A percentile compares a stretch with the other conserved stretches of the same genome.
phyloP scores from a whole-genome alignment of 2,113 vertebrate genomes.

The Glaucomys volans region DNA sequence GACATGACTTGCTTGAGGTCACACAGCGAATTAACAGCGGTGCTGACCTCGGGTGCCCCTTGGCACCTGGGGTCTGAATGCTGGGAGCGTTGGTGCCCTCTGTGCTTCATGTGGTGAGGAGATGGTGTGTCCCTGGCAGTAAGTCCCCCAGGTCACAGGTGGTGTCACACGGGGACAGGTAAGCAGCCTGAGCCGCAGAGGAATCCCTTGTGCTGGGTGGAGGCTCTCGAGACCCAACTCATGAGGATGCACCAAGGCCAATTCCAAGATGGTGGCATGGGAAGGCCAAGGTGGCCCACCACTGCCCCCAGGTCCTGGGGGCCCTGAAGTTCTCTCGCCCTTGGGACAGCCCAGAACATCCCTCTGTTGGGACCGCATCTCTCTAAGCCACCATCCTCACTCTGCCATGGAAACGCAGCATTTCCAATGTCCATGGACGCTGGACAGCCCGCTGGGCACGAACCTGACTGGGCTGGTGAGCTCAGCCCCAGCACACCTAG shows the following conservation, averaged over 20 bases:
- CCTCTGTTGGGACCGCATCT: background rate
- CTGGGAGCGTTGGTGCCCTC: background rate
- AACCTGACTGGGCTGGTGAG: background rate
- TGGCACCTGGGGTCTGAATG: background rate
- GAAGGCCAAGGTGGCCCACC: too few species aligned
- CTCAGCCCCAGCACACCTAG: background rate
- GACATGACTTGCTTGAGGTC: background rate
- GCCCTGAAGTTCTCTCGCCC: background rate
- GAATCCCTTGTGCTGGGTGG: background rate
- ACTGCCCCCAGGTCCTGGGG: background rate
- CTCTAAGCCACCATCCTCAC: background rate
- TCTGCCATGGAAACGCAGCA: background rate
- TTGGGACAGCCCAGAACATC: background rate
- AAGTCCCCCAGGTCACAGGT: background rate
- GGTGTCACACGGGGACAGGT: background rate
- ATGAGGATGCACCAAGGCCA: too few species aligned
- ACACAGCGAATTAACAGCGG: accelerated
- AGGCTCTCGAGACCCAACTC: too few species aligned
- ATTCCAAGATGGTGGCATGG: background rate
- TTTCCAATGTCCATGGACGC: background rate
- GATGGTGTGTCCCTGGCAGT: too few species aligned
- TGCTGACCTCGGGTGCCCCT: background rate
- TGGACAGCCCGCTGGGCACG: too few species aligned
- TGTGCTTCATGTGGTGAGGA: accelerated
- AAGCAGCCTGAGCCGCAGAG: background rate